phyloP scores from a whole-genome alignment of 2,113 vertebrate genomes.

The Silurus asotus region DNA sequence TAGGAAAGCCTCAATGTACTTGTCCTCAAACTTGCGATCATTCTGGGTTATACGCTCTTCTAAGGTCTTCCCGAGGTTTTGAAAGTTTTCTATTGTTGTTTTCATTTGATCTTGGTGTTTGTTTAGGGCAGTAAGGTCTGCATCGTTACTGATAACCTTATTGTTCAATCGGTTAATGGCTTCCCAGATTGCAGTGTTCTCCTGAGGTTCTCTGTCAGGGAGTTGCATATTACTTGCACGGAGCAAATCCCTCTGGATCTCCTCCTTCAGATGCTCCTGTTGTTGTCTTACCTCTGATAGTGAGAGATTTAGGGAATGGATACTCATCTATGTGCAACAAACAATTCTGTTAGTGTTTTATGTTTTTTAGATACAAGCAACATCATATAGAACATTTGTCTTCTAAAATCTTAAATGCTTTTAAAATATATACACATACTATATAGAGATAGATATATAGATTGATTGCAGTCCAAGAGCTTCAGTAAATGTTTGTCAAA shows the following conservation, averaged over 20 bases:
- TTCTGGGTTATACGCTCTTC: slow-evolving; percentile 69
- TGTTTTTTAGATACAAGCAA: not conserved
- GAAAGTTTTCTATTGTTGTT: slow-evolving; percentile 65
- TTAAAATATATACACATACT: too few relatives aligned
- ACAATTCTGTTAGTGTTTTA: not conserved
- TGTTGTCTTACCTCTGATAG: slow-evolving; percentile 69
- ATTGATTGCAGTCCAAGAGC: too few relatives aligned
- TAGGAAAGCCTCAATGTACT: slow-evolving; percentile 84
- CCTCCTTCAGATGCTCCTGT: slow-evolving; percentile 70
- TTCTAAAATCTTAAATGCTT: too few relatives aligned
- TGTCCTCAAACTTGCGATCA: slow-evolving; percentile 68
- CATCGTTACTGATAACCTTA: slow-evolving; percentile 68
- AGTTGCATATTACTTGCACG: not conserved
- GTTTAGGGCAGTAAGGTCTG: slow-evolving; percentile 57
- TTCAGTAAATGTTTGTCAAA: too few relatives aligned
- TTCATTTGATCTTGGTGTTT: slow-evolving; percentile 57
- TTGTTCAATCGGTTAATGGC: slow-evolving; percentile 60
- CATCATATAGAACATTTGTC: not conserved
- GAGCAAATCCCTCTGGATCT: slow-evolving; percentile 49
- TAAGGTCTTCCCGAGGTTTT: slow-evolving; percentile 64
- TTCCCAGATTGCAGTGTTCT: slow-evolving; percentile 59
- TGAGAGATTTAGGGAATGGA: slow-evolving; percentile 68
- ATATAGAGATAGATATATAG: too few relatives aligned
- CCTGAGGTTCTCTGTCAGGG: not conserved
- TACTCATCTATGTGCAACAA: slow-evolving; percentile 57